Conservation (phyloP, 2,113 vertebrate genomes). For the Sinocyclocheilus rhinocerous region DNA sequence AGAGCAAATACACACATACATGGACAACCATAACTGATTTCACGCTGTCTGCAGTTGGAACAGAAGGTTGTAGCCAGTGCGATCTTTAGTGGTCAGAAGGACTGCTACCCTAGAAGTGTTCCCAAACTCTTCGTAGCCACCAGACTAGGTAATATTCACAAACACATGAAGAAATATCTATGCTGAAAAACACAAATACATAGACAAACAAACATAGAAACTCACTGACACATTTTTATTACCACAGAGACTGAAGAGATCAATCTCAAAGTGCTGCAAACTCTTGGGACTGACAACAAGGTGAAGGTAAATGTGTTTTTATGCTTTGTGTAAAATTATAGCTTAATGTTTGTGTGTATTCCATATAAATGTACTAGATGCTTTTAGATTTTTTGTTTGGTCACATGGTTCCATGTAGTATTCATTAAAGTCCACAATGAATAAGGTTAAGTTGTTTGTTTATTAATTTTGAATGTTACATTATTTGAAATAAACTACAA, state of each 20-base stretch:
- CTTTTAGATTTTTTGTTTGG: not conserved
- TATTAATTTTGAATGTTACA: not conserved
- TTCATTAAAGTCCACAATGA: not conserved
- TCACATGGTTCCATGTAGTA: not conserved
- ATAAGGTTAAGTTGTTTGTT: not conserved
- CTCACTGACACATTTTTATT: constrained; percentile 18
- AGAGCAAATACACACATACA: not conserved
- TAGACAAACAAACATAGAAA: not conserved
- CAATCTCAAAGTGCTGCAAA: constrained; percentile 88
- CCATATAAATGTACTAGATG: not conserved
- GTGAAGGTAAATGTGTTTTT: constrained; percentile 81
- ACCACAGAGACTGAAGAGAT: constrained; percentile 87
- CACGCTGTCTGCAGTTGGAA: constrained; percentile 79
- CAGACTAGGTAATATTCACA: constrained; percentile 80
- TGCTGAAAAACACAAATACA: not conserved
- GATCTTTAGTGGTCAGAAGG: constrained; percentile 94
- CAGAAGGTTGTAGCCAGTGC: constrained; percentile 95
- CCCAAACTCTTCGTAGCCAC: constrained; percentile 92
- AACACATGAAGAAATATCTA: not conserved
- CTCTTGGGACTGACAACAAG: constrained; percentile 85
- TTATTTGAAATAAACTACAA: not conserved
- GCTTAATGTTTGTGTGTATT: not conserved
- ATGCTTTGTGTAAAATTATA: not conserved
- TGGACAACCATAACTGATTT: not conserved
- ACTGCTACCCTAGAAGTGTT: constrained; percentile 92